Percentiles rank a stretch among this genome's conserved stretches.
phyloP scores from a whole-genome alignment of 1,140 invertebrate species.

The Ceratoteleas bidentatus region DNA sequence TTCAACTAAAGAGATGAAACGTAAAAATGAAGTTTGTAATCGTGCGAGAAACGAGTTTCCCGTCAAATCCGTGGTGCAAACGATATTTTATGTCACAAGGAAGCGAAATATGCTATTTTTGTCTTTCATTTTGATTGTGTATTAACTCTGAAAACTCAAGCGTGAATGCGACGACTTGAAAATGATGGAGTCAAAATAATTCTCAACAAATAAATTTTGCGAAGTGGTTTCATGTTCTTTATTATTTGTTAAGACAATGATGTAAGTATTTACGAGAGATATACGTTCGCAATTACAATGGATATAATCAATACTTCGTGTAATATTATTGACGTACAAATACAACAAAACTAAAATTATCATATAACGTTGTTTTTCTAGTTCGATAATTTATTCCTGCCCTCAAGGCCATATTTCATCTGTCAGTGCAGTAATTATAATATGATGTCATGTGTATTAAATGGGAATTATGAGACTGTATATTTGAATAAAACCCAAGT shows the following conservation, averaged over 20 bases:
- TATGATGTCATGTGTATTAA: constrained; percentile 70
- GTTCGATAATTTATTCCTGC: constrained; percentile 63
- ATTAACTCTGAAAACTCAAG: too few species aligned
- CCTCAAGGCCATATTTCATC: constrained; percentile 57
- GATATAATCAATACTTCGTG: constrained; percentile 78
- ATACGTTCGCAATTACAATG: constrained; percentile 78
- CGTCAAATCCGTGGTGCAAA: too few species aligned
- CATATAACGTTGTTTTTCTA: constrained; percentile 71
- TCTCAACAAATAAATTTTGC: too few species aligned
- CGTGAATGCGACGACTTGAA: too few species aligned
- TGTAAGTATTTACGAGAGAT: constrained; percentile 77
- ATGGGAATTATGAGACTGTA: constrained; percentile 72
- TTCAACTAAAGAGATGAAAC: too few species aligned
- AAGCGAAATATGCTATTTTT: too few species aligned
- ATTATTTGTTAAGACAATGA: constrained; percentile 75
- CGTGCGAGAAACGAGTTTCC: too few species aligned
- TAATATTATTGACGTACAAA: constrained; percentile 80
- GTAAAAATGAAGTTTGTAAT: too few species aligned
- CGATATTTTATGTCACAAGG: too few species aligned
- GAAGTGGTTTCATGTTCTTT: constrained; percentile 66
- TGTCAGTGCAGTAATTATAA: constrained; percentile 65
- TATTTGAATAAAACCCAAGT: constrained; percentile 66
- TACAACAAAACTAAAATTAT: constrained; percentile 79
- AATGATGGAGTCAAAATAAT: too few species aligned
- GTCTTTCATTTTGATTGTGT: too few species aligned